Evolutionary conservation across 2,797 vertebrate species (phyloP).

Genomic region (Etheostoma nigrum): DNA sequence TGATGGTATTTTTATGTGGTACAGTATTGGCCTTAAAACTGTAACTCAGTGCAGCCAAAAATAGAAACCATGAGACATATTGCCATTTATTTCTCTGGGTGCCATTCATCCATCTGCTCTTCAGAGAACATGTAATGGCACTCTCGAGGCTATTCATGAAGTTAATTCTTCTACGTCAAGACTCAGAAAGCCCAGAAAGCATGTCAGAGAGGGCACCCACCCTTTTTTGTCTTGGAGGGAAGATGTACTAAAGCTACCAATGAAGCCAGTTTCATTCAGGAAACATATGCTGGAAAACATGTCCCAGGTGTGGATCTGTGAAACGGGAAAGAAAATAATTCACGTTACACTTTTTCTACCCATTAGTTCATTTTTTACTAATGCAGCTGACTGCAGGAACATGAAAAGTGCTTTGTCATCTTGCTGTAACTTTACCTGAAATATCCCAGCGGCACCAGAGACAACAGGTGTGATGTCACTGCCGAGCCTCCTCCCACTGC

Average conservation of each 20-base stretch:
- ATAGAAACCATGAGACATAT: slow-evolving; percentile 67
- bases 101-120: slow-evolving; percentile 76
- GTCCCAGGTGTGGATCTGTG: slow-evolving; percentile 35
- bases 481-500: slow-evolving; percentile 66
- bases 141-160: slow-evolving; percentile 74
- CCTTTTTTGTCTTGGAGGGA: neutral
- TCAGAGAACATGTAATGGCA: slow-evolving; percentile 70
- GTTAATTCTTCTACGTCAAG: slow-evolving; percentile 74
- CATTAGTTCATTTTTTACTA: slow-evolving; percentile 26
- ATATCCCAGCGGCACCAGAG: slow-evolving; percentile 55
- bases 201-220: slow-evolving; percentile 38
- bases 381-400: slow-evolving; percentile 42
- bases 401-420: slow-evolving; percentile 72
- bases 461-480: slow-evolving; percentile 74
- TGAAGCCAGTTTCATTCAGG: slow-evolving; percentile 17
- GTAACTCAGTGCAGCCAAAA: slow-evolving; percentile 52
- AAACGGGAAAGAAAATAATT: neutral
- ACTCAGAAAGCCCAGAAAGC: slow-evolving; percentile 48
- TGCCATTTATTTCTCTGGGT: slow-evolving; percentile 68
- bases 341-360: slow-evolving; percentile 19
- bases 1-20: slow-evolving; percentile 65
- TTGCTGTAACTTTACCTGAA: slow-evolving; percentile 67
- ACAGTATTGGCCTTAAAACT: slow-evolving; percentile 72
- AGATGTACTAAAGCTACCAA: slow-evolving; percentile 7
- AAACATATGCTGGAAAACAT: slow-evolving; percentile 19